Base-by-base conservation (phyloP, 2,888 invertebrate genomes). In the Drosophila mimica region DNA sequence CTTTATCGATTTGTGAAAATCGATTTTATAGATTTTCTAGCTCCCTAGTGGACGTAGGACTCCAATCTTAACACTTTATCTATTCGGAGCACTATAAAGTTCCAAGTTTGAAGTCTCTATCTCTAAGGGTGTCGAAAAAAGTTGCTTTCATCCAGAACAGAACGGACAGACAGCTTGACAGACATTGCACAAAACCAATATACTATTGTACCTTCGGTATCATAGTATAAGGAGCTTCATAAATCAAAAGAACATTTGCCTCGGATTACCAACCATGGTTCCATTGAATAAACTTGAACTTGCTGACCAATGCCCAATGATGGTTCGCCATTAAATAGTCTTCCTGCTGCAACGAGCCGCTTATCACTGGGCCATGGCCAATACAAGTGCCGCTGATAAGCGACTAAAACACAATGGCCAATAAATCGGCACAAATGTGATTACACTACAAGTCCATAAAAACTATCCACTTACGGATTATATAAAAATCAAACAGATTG, bases 281-380 rank as follows among this genome's bases (percentile, higher is more conserved):
- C 17, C 25, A 38, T 36, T 33, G 2, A 6, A 17, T 43, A 66
- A 61, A 62, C 77, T 78, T 78, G 78, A 78, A 78, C 78, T 77
- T 77, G 60, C 49, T 58, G 70, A 34, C 66, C 79, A 66, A 56
- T 69, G 31, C 20, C n/a, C 13, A 38, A 28, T 38, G 28, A n/a
- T 68, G 63, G 59, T 56, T 59, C 67, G 59, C 51, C 75, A 81
- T 64, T 74, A 28, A 28, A 17, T 7, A 68, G 33, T 76, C 63
- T 83, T 82, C 79, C 81, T 78, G 79, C 57, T n/a, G 36, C 20
- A 57, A 17, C 9, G 57, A 11, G 20, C 6, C 56, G 6, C 57
- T 78, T 80, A 85, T 83, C 85, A 74, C 77, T 66, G 81, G 79
- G 79, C 72, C 73, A 67, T 70, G 81, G 76, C 76, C 78, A 81